Base-by-base conservation (phyloP, 2,888 invertebrate species). In the Athalia rosae region DNA sequence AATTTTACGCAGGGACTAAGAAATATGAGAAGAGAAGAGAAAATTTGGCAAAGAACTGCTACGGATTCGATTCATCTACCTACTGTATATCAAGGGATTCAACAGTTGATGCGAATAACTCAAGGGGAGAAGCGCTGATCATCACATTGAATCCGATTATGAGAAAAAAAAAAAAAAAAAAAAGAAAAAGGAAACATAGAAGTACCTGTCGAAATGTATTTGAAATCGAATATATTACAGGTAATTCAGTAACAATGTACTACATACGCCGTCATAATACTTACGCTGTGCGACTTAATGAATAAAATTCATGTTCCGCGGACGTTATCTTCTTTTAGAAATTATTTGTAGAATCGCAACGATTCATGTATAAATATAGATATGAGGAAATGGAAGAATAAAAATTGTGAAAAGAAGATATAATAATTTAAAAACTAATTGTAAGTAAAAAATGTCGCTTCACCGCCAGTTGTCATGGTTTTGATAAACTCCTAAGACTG, bases 41-140 rank as follows among this genome's bases (percentile, higher is more conserved):
- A 47, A 71, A 71, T 71, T 71, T 71, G 71, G 71, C 71, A 71
- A 71, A 58, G 71, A 71, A 43, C 45, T 71, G 71, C 53, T 53
- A 0, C 50, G 11, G n/a, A 56, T 58, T 71, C 56, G 71, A 71
- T 71, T 71, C 56, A 71, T 56, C 56, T 58, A 58, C 28, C 11
- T 15, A 61, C 9, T 53, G 53, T 53, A 53, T 7, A 8, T 28
- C 58, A 56, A 7, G 71, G 45, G 13, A 45, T 71, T 71, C 71
- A 71, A 48, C 71, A 56, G 56, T 71, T 71, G 58, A 71, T 71
- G 56, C 56, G 45, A 56, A 58, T 58, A 58, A 45, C 43, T 53
- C 15, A 67, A 67, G 67, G 53, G 67, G 67, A 53, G 53, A 28
- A 28, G 2, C 28, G 28, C 28, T 0, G 28, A 28, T 28, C 28